These are phyloP conservation scores for Thamnophis sirtalis DNA, from an alignment of 2,113 vertebrate species.

Conservation along the genomic window DNA sequence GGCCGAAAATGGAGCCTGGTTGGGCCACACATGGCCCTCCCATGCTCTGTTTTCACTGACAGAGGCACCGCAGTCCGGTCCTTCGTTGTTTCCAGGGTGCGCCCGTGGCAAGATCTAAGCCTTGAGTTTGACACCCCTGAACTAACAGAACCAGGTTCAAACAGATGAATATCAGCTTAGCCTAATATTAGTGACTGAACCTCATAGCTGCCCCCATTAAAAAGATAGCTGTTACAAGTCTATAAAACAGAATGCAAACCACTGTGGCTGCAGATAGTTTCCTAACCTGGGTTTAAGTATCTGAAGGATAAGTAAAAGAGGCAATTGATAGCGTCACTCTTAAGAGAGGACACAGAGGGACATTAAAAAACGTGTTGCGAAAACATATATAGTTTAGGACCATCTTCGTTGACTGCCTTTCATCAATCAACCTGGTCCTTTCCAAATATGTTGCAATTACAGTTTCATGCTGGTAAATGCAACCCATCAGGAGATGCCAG, in stretches of 20 bases:
- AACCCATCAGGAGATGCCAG: background rate
- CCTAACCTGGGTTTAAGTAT: background rate
- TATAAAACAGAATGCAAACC: background rate
- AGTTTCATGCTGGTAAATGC: background rate
- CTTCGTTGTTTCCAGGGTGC: no score
- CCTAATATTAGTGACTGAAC: background rate
- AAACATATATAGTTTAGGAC: background rate
- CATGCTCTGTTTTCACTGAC: no score
- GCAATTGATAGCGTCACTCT: background rate
- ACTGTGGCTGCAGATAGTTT: background rate
- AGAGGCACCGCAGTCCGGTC: no score
- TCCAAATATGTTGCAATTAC: background rate
- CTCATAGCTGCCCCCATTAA: background rate
- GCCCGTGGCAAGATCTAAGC: no score
- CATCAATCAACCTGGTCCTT: background rate
- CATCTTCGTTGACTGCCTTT: background rate
- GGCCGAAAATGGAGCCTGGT: no score
- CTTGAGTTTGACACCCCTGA: background rate
- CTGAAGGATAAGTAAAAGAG: background rate
- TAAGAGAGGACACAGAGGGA: background rate
- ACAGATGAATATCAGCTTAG: background rate
- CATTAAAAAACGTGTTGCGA: background rate
- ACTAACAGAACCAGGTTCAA: background rate
- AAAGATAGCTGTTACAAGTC: background rate
- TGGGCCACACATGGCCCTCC: no score